A percentile compares a stretch with the other conserved stretches of the same genome.
Evolutionary conservation across 2,797 vertebrate species (phyloP).

Genomic region (Propithecus perrieri): DNA sequence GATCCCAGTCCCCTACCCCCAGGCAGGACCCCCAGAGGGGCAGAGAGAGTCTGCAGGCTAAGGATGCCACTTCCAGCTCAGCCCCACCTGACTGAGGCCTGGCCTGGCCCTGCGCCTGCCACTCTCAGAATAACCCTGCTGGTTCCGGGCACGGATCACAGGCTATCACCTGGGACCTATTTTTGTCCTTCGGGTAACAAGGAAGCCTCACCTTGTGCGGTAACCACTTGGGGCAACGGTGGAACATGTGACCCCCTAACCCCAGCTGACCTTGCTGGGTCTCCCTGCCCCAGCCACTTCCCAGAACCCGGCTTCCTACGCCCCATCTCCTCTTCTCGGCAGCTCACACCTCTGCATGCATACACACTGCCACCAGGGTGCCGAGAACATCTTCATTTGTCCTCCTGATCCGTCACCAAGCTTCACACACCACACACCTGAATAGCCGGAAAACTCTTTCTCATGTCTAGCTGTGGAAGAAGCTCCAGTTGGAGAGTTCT

Average conservation of each 20-base stretch:
- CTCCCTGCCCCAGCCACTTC: neutral
- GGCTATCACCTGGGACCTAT: constrained; percentile 61
- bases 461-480: neutral
- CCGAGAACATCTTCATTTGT: neutral
- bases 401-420: neutral
- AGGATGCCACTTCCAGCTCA: constrained; percentile 38
- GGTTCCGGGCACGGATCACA: neutral
- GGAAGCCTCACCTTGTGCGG: constrained; percentile 64
- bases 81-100: constrained; percentile 4
- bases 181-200: constrained; percentile 69
- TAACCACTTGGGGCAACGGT: constrained; percentile 27
- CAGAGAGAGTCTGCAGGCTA: neutral
- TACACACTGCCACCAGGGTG: neutral
- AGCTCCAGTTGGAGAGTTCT: neutral
- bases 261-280: constrained; percentile 49
- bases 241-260: neutral
- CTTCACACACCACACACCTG: neutral
- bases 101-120: constrained; percentile 23
- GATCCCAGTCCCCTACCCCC: neutral
- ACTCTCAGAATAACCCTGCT: constrained; percentile 60
- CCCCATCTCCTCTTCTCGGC: neutral
- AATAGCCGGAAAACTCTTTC: constrained; percentile 1
- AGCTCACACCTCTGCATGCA: neutral
- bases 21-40: neutral
- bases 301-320: neutral